These are phyloP conservation scores for Helostoma temminkii DNA, from an alignment of 2,797 vertebrate genomes.

Conservation along the genomic window DNA sequence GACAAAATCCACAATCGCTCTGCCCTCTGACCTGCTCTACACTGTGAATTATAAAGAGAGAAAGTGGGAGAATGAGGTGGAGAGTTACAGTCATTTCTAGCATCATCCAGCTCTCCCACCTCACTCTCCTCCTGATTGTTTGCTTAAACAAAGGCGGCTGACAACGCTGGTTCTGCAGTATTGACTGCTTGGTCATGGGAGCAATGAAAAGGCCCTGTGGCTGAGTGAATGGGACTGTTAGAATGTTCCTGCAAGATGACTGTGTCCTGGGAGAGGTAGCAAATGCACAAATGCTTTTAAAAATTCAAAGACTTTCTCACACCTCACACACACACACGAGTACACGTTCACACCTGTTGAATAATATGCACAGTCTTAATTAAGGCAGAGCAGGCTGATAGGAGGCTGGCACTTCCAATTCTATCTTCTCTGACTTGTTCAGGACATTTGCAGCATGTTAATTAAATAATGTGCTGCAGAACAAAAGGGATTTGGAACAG, in stretches of 20 bases:
- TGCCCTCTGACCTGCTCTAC: constrained; percentile 55
- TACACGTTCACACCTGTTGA: constrained; percentile 40
- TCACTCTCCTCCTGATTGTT: constrained; percentile 82
- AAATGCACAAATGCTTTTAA: constrained; percentile 15
- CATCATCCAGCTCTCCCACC: constrained; percentile 74
- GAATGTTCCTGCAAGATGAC: constrained; percentile 83
- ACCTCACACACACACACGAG: constrained; percentile 19
- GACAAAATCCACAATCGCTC: constrained; percentile 33
- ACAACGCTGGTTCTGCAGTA: constrained; percentile 75
- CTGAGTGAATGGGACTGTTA: constrained; percentile 62
- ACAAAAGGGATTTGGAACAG: constrained; percentile 34
- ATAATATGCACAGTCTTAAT: constrained; percentile 48
- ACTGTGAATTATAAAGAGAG: constrained; percentile 40
- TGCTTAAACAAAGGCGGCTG: constrained; percentile 73
- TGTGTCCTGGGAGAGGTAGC: constrained; percentile 39
- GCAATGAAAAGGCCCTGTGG: constrained; percentile 56
- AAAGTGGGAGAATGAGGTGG: constrained; percentile 60
- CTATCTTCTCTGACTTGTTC: constrained; percentile 28
- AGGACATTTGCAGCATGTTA: constrained; percentile 37
- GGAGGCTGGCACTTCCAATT: constrained; percentile 14
- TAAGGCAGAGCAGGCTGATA: constrained; percentile 31
- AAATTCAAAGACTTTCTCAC: constrained; percentile 38
- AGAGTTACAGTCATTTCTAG: constrained; percentile 81
- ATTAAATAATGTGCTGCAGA: constrained; percentile 45
- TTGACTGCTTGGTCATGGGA: constrained; percentile 66